Conservation (phyloP, 1,140 invertebrate genomes). For the Cotesia chilonis region DNA sequence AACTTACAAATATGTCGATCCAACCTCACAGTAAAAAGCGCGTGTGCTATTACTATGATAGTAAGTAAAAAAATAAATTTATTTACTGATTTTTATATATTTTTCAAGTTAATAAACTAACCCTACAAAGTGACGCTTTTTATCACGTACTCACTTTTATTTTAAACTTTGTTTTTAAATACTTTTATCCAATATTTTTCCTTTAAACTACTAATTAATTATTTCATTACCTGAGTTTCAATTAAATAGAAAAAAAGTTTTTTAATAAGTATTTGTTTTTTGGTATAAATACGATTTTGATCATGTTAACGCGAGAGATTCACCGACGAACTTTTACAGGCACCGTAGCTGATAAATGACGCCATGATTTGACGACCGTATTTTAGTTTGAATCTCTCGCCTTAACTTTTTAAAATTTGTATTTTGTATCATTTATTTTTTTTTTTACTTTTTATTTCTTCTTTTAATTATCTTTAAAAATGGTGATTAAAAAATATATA, state of each 20-base stretch:
- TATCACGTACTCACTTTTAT: slow-evolving; percentile 7
- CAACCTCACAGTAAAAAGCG: slow-evolving; percentile 88
- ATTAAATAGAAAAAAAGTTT: neutral
- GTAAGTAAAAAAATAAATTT: slow-evolving; percentile 74
- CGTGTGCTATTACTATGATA: slow-evolving; percentile 99
- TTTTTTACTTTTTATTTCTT: slow-evolving; percentile 16
- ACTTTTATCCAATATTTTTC: slow-evolving; percentile 12
- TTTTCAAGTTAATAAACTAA: neutral
- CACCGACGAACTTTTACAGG: slow-evolving; percentile 29
- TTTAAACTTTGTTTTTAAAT: slow-evolving; percentile 19
- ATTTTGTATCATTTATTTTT: neutral
- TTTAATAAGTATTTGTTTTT: slow-evolving; percentile 8
- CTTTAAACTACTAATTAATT: slow-evolving; percentile 19
- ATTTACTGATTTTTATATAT: slow-evolving; percentile 28
- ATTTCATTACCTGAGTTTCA: neutral
- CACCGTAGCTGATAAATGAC: slow-evolving; percentile 54
- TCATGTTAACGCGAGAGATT: slow-evolving; percentile 54
- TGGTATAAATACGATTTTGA: slow-evolving; percentile 44
- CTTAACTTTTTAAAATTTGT: slow-evolving; percentile 30
- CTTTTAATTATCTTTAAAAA: slow-evolving; percentile 11
- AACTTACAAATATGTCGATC: slow-evolving; percentile 69
- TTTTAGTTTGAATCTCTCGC: slow-evolving; percentile 46
- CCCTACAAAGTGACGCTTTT: neutral
- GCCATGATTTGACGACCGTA: slow-evolving; percentile 49
- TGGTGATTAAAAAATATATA: too few relatives aligned